A percentile compares a stretch with the other conserved stretches of the same genome.
phyloP scores from a whole-genome alignment of 2,113 vertebrate genomes.

The Pica pica region DNA sequence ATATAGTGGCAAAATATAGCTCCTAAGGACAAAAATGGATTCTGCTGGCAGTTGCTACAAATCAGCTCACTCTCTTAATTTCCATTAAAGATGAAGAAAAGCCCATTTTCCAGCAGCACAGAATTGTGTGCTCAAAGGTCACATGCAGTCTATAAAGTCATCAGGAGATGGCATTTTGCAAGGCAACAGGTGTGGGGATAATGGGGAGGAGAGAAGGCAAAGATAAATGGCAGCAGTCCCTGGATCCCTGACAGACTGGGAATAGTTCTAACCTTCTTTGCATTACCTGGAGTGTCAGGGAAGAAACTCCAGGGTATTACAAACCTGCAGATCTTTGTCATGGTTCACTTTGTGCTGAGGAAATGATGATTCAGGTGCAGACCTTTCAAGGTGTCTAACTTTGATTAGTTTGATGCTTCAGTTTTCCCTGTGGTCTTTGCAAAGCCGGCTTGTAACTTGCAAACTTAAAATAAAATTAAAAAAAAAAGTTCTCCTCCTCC shows the following conservation, averaged over 20 bases:
- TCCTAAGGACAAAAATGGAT: neutral
- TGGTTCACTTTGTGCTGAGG: neutral
- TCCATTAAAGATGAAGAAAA: neutral
- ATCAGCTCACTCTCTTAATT: neutral
- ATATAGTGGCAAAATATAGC: neutral
- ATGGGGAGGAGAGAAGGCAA: neutral
- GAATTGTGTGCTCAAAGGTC: neutral
- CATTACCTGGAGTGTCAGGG: neutral
- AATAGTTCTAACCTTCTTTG: neutral
- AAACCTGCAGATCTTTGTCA: neutral
- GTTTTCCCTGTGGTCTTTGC: neutral
- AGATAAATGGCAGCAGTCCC: neutral
- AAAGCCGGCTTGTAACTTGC: neutral
- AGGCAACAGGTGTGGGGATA: neutral
- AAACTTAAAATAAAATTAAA: neutral
- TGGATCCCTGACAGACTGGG: neutral
- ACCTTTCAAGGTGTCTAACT: neutral
- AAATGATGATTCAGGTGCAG: neutral
- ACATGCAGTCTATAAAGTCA: neutral
- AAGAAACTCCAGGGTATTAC: neutral
- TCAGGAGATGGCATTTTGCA: neutral
- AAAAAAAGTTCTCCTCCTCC: neutral
- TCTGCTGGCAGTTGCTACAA: neutral
- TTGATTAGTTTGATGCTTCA: neutral
- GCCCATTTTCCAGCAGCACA: neutral